Conservation (phyloP, 2,888 invertebrate species). For the Athripsodes cinereus region DNA sequence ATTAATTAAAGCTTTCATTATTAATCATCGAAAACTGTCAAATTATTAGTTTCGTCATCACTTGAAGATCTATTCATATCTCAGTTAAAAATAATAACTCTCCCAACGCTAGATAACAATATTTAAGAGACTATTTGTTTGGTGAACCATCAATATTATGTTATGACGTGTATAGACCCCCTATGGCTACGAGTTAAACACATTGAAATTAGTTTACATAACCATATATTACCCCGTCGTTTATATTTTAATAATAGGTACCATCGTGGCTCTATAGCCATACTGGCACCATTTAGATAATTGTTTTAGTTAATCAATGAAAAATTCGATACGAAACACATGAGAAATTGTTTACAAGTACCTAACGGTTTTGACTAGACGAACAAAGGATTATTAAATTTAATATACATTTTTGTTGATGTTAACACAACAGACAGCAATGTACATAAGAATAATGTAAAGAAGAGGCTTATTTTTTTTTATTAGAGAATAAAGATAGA, state of each 20-base stretch:
- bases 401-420: too few relatives aligned
- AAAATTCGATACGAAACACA: not conserved
- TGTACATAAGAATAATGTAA: too few relatives aligned
- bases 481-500: too few relatives aligned
- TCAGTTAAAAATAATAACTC: slow-evolving; percentile 15
- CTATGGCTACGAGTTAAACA: slow-evolving; percentile 12
- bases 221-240: not conserved
- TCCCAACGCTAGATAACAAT: slow-evolving; percentile 1
- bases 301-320: slow-evolving; percentile 1
- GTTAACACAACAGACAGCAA: too few relatives aligned
- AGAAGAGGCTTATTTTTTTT: too few relatives aligned
- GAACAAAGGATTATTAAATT: too few relatives aligned
- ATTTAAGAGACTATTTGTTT: slow-evolving; percentile 16
- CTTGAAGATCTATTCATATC: slow-evolving; percentile 12
- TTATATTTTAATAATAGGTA: not conserved
- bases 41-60: slow-evolving; percentile 19
- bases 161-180: slow-evolving; percentile 19
- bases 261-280: too few relatives aligned
- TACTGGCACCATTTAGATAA: not conserved
- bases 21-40: slow-evolving; percentile 23
- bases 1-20: not conserved
- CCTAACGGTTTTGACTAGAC: too few relatives aligned
- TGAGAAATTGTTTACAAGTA: too few relatives aligned
- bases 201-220: slow-evolving; percentile 12
- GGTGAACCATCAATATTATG: slow-evolving; percentile 22